phyloP scores from a whole-genome alignment of 2,113 vertebrate species.

The Ochotona princeps region DNA sequence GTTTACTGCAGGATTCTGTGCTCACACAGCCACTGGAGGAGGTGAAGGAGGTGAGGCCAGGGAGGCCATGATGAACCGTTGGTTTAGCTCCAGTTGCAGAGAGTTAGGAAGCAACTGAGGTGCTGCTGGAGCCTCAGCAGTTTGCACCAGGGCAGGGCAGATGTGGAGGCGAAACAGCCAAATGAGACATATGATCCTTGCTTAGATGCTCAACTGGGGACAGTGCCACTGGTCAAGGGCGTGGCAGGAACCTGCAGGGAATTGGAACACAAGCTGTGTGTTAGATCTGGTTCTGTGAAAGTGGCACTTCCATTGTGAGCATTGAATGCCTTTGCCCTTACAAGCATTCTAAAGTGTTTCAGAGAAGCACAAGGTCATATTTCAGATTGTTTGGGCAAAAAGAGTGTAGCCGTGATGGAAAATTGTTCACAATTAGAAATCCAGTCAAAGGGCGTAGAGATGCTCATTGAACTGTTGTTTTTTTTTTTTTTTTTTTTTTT shows the following conservation, averaged over 20 bases:
- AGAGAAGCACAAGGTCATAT: constrained; percentile 15
- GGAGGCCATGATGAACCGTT: neutral
- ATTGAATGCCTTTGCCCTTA: neutral
- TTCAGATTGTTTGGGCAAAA: neutral
- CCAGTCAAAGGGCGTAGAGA: neutral
- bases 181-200: neutral
- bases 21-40: neutral
- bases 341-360: neutral
- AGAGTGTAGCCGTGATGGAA: neutral
- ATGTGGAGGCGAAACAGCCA: neutral
- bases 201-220: neutral
- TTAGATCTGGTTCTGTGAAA: neutral
- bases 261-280: neutral
- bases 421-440: neutral
- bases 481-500: neutral
- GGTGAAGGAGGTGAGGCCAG: neutral
- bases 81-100: neutral
- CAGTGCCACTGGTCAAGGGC: neutral
- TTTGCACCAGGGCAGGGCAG: neutral
- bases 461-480: neutral
- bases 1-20: neutral
- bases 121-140: neutral
- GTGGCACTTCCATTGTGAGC: neutral
- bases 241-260: neutral
- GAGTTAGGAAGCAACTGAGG: neutral